Base-by-base conservation (phyloP, 1,140 invertebrate species). In the Drosophila paulistorum region DNA sequence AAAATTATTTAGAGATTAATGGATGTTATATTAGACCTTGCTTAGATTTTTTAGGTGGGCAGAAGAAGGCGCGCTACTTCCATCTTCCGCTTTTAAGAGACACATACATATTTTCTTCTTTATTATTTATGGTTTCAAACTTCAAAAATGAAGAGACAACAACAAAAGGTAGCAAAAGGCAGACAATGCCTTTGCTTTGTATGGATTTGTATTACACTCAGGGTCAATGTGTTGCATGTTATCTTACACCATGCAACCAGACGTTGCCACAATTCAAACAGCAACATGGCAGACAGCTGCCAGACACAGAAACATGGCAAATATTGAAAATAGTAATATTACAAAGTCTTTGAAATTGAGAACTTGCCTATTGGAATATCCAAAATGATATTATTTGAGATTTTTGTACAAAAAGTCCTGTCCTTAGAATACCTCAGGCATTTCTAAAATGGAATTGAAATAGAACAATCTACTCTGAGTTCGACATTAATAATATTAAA, bases 191-290 rank as follows among this genome's bases (percentile, higher is more conserved):
- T 37, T 48, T 72, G 54, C 76, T 77, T 76, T 86, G 83, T 86
- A 68, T 17, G 17, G 45, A 51, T 55, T 68, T 61, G 51, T 59
- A 65, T 30, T 30, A 26, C 67, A 73, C 17, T 81, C 82, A 86
- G 82, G 82, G 78, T 86, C 82, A 81, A 86, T 86, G 82, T 79
- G 78, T 81, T 85, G 78, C 74, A 79, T 78, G 66, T 73, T 77
- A 62, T 68, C 73, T 67, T 60, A 51, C 60, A 57, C 65, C 77
- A 79, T 48, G 14, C n/a, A 48, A 48, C 42, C 45, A 51, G 17
- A 51, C 17, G 20, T 48, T 48, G 42, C 14, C 14, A 57, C 58
- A 72, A 26, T 23, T 11, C 39, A 17, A 48, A 9, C 23, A 33
- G 6, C 30, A 30, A 6, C 30, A 30, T 2, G 7, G 13, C 30